Evolutionary conservation across 2,797 vertebrate genomes (phyloP).

Genomic region (Poecilia gillii): DNA sequence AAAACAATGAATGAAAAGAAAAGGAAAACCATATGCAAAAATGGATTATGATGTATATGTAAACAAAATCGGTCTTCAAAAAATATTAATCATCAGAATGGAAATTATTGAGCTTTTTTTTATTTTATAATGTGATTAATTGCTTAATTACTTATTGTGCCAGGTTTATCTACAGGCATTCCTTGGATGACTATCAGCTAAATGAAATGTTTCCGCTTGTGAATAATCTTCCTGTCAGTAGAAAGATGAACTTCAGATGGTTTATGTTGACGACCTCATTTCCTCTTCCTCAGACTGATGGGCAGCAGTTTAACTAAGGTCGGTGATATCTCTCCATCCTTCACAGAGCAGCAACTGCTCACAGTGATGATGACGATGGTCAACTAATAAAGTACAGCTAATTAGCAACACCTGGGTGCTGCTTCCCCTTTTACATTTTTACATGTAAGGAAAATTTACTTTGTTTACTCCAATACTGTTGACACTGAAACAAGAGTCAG

Average conservation of each 20-base stretch:
- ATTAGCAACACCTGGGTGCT: background rate
- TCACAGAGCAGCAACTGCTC: background rate
- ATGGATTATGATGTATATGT: too few species aligned
- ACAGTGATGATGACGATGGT: background rate
- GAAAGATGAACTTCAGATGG: background rate
- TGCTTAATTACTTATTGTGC: too few species aligned
- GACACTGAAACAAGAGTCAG: background rate
- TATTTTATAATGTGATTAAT: too few species aligned
- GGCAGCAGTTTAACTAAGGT: background rate
- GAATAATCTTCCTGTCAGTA: background rate
- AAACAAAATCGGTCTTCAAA: too few species aligned
- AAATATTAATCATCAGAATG: too few species aligned
- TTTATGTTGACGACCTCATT: background rate
- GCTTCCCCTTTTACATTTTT: background rate
- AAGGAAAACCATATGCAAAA: too few species aligned
- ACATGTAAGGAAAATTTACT: background rate
- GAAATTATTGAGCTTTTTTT: too few species aligned
- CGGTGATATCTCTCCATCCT: background rate
- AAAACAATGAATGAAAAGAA: too few species aligned
- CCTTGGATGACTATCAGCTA: background rate
- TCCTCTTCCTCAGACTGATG: background rate
- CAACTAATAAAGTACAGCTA: background rate
- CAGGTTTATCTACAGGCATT: background rate
- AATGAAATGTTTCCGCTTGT: background rate
- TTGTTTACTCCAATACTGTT: background rate